These are phyloP conservation scores for Forbesichthys papilliferus DNA, from an alignment of 2,113 vertebrate genomes.

Conservation along the genomic window DNA sequence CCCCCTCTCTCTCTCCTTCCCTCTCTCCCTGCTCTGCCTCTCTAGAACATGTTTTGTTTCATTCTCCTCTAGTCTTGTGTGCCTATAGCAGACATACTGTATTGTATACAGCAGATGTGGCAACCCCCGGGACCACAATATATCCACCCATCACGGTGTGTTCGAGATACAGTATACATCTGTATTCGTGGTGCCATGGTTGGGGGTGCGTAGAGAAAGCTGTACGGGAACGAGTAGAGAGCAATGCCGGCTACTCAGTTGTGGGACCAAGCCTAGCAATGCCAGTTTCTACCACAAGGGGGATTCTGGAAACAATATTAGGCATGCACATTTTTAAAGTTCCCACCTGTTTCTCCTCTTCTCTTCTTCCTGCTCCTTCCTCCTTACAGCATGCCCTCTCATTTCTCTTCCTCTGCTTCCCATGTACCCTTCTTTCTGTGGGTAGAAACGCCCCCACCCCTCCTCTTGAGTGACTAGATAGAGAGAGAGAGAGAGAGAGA, in stretches of 20 bases:
- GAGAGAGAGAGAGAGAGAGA: neutral
- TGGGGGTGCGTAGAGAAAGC: too few relatives aligned
- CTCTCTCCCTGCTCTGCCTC: conserved; percentile 11
- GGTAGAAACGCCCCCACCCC: too few relatives aligned
- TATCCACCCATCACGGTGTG: too few relatives aligned
- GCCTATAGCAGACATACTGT: neutral
- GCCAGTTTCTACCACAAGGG: too few relatives aligned
- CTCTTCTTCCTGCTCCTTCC: neutral
- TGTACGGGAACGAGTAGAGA: too few relatives aligned
- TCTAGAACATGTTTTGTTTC: conserved; percentile 5
- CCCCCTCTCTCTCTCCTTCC: neutral
- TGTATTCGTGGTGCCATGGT: too few relatives aligned
- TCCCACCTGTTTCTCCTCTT: neutral
- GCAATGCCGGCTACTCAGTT: too few relatives aligned
- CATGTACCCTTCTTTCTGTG: conserved; percentile 4
- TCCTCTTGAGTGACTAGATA: neutral
- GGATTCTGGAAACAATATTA: too few relatives aligned
- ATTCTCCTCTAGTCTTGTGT: conserved; percentile 13
- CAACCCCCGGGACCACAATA: too few relatives aligned
- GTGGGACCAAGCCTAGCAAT: too few relatives aligned
- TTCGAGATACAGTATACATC: too few relatives aligned
- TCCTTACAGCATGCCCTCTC: neutral
- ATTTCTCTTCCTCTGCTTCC: conserved; percentile 4
- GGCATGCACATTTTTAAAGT: neutral
- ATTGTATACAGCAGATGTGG: neutral